These are phyloP conservation scores for Carassius carassius DNA, from an alignment of 2,113 vertebrate genomes.

Conservation along the genomic window DNA sequence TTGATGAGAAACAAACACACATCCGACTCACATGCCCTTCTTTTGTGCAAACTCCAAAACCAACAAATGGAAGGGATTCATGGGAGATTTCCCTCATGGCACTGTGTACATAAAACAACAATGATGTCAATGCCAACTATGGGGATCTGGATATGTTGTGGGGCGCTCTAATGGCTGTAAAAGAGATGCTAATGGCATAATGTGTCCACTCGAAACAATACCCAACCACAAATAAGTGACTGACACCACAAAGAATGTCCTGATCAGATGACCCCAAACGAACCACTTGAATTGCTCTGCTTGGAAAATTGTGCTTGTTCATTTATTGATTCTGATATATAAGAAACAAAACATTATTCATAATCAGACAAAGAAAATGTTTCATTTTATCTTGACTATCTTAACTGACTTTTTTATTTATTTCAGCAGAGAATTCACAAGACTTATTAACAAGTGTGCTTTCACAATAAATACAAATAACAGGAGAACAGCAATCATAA, in stretches of 20 bases:
- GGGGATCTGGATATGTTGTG: neutral
- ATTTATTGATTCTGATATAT: constrained; percentile 29
- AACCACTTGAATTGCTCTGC: constrained; percentile 23
- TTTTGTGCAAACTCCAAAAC: constrained; percentile 38
- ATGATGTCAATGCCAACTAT: constrained; percentile 44
- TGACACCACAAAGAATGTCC: constrained; percentile 24
- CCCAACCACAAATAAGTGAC: constrained; percentile 43
- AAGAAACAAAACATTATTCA: neutral
- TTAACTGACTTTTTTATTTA: neutral
- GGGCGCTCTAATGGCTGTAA: constrained; percentile 38
- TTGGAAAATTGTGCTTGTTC: constrained; percentile 28
- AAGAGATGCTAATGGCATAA: constrained; percentile 44
- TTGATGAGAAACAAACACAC: constrained; percentile 26
- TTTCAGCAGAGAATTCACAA: constrained; percentile 36
- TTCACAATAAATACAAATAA: constrained; percentile 37
- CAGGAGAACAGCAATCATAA: neutral
- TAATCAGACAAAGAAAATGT: neutral
- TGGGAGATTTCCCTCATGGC: constrained; percentile 41
- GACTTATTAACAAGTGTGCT: constrained; percentile 32
- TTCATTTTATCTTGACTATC: neutral
- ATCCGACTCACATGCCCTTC: constrained; percentile 35
- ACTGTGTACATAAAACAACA: constrained; percentile 46
- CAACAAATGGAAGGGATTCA: constrained; percentile 48
- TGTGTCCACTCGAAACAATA: constrained; percentile 23
- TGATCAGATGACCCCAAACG: constrained; percentile 22